Conservation (phyloP, 1,140 invertebrate genomes). For the Drosophila tropicalis region DNA sequence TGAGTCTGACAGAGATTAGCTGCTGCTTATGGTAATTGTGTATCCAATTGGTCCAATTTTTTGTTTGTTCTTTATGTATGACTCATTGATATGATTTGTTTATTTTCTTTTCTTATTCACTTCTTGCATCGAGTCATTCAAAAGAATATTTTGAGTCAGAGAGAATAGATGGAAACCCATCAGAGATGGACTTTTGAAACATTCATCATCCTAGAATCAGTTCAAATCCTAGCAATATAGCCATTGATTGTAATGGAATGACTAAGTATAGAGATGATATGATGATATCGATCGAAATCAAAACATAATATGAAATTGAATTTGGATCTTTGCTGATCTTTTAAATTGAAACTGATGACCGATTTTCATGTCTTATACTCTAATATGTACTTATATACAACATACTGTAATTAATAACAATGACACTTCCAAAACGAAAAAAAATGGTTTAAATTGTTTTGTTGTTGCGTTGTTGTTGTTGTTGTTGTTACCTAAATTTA, state of each 20-base stretch:
- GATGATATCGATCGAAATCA: too few relatives aligned
- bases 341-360: constrained; percentile 8
- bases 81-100: constrained; percentile 2
- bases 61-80: neutral
- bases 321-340: neutral
- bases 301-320: neutral
- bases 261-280: too few relatives aligned
- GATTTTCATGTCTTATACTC: constrained; percentile 12
- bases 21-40: neutral
- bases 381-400: too few relatives aligned
- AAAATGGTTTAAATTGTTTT: neutral
- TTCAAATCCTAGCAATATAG: too few relatives aligned
- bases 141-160: neutral
- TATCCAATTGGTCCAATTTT: neutral
- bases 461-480: constrained; percentile 2
- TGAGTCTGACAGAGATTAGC: constrained; percentile 9
- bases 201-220: too few relatives aligned
- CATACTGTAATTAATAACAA: constrained; percentile 65
- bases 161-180: too few relatives aligned
- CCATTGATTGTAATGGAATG: too few relatives aligned
- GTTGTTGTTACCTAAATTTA: constrained; percentile 80
- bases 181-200: too few relatives aligned
- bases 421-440: constrained; percentile 60
- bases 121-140: neutral
- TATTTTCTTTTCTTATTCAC: neutral